Evolutionary conservation across 1,140 invertebrate genomes (phyloP).

Genomic region (Hormaphis cornu): DNA sequence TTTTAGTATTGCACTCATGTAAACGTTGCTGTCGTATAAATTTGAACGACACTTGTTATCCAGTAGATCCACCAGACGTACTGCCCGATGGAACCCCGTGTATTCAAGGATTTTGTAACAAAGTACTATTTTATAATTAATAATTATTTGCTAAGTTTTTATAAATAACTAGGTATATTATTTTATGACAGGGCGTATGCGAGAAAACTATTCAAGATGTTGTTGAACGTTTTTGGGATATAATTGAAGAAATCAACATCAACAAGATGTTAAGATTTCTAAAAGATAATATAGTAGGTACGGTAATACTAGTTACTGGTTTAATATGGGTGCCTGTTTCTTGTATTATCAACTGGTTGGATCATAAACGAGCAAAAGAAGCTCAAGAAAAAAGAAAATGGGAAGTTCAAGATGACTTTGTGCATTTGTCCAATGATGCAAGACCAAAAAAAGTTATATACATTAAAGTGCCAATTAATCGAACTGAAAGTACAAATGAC

Average conservation of each 20-base stretch:
- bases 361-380: conserved; percentile 40
- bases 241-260: conserved; percentile 91
- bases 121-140: conserved; percentile 48
- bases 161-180: not conserved
- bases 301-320: conserved; percentile 76
- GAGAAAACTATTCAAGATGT: conserved; percentile 92
- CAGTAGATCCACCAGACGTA: conserved; percentile 75
- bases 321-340: conserved; percentile 87
- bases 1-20: conserved; percentile 70
- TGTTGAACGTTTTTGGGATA: conserved; percentile 90
- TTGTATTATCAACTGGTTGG: conserved; percentile 71
- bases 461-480: conserved; percentile 6
- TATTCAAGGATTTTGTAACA: conserved; percentile 90
- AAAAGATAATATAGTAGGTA: conserved; percentile 80
- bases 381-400: conserved; percentile 24
- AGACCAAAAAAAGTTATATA: conserved; percentile 26
- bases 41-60: conserved; percentile 82
- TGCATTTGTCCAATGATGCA: conserved; percentile 9
- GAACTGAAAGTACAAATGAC: not conserved
- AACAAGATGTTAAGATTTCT: conserved; percentile 81
- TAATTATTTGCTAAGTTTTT: not conserved
- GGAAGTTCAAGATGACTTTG: conserved; percentile 19
- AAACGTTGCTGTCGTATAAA: conserved; percentile 82
- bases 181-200: conserved; percentile 62
- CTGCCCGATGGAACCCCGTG: conserved; percentile 89